Evolutionary conservation across 2,797 vertebrate species (phyloP).

Genomic region (Chiloscyllium punctatum): DNA sequence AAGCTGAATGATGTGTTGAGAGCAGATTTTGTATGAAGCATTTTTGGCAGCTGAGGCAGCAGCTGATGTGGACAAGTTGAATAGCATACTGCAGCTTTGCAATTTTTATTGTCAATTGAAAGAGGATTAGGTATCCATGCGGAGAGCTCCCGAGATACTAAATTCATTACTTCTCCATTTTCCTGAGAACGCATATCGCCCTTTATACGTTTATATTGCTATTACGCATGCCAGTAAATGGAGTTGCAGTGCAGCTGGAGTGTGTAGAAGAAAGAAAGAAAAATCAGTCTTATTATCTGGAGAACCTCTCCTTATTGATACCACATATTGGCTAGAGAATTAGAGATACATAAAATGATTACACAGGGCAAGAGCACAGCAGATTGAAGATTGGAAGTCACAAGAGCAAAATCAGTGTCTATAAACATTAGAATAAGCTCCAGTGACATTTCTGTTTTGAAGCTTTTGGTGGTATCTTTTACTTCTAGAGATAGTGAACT

Average conservation of each 20-base stretch:
- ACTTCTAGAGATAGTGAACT: no score
- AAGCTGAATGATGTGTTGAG: neutral
- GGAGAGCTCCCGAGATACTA: slow-evolving; percentile 11
- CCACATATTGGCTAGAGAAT: neutral
- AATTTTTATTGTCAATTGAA: slow-evolving; percentile 21
- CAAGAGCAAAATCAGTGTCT: neutral
- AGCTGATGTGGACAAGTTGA: neutral
- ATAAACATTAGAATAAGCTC: neutral
- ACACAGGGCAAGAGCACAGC: neutral
- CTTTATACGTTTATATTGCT: neutral
- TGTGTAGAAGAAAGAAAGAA: neutral
- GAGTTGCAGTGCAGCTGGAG: neutral
- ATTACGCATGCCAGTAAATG: neutral
- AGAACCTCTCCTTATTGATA: slow-evolving; percentile 12
- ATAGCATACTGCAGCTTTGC: neutral
- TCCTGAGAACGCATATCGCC: neutral
- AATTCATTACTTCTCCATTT: neutral
- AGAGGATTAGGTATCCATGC: neutral
- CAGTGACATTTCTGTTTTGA: neutral
- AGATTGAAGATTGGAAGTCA: neutral
- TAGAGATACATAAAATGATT: neutral
- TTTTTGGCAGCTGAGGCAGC: neutral
- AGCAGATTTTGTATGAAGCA: neutral
- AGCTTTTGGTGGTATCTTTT: neutral
- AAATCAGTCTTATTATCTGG: neutral